Percentiles rank a stretch among this genome's conserved stretches.
Conservation (phyloP, 1,140 invertebrate species). For the Cydia strobilella region DNA sequence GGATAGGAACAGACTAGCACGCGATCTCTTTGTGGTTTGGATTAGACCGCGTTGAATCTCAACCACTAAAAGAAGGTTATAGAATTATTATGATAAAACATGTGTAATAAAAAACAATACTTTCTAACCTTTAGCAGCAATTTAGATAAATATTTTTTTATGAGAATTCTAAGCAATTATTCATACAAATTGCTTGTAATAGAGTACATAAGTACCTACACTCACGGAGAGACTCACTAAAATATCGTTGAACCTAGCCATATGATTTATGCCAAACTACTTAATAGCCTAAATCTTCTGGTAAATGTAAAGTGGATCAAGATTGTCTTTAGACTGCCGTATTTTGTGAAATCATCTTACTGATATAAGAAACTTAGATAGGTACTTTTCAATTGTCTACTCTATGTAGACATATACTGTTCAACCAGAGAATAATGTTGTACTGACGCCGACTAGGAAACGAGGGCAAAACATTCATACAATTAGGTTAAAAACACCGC, state of each 20-base stretch:
- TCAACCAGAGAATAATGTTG: too few relatives aligned
- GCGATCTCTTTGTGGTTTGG: neutral
- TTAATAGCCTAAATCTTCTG: too few relatives aligned
- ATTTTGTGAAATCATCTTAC: too few relatives aligned
- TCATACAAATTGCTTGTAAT: neutral
- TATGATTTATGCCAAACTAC: too few relatives aligned
- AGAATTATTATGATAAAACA: neutral
- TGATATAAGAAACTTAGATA: too few relatives aligned
- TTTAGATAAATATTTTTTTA: neutral
- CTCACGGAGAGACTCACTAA: too few relatives aligned
- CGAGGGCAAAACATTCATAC: neutral
- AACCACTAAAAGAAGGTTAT: neutral
- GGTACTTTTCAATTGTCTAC: too few relatives aligned
- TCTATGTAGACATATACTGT: too few relatives aligned
- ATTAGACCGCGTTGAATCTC: neutral
- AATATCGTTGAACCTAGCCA: too few relatives aligned
- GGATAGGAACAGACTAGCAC: constrained; percentile 6
- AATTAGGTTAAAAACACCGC: constrained; percentile 2
- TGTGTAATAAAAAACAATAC: neutral
- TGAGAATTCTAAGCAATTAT: neutral
- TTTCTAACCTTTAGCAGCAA: neutral
- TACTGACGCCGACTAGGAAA: neutral
- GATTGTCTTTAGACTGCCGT: too few relatives aligned
- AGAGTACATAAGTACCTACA: too few relatives aligned
- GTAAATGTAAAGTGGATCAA: too few relatives aligned